These are phyloP conservation scores for Atrichornis clamosus DNA, from an alignment of 2,113 vertebrate genomes.

Conservation along the genomic window DNA sequence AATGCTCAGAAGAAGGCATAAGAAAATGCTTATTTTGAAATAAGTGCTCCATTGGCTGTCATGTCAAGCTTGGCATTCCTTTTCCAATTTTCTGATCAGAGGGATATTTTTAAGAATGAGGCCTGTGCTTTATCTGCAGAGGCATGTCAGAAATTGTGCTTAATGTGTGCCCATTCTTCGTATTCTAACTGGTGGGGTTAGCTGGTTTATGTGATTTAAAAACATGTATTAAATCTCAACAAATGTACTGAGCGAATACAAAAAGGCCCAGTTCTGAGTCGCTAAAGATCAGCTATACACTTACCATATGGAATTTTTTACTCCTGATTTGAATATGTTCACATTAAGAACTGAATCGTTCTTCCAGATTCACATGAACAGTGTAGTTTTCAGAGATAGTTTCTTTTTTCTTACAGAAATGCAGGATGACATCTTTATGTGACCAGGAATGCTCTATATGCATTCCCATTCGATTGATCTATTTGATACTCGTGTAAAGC, in stretches of 20 bases:
- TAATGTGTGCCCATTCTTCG: background rate
- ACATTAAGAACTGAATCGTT: background rate
- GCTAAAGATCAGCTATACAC: background rate
- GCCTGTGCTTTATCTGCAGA: background rate
- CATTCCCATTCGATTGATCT: background rate
- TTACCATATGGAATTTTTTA: background rate
- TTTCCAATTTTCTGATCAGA: background rate
- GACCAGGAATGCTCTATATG: background rate
- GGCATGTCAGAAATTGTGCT: background rate
- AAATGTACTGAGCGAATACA: background rate
- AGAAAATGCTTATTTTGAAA: background rate
- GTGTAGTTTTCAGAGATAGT: background rate
- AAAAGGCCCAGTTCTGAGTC: background rate
- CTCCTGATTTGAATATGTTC: background rate
- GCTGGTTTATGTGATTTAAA: background rate
- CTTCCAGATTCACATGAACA: background rate
- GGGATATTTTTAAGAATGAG: conserved; percentile 4
- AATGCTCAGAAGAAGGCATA: background rate
- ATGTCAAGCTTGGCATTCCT: background rate
- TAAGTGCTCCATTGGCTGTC: background rate
- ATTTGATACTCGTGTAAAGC: background rate
- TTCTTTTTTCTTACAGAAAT: background rate
- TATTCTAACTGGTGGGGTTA: background rate
- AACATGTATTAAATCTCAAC: background rate
- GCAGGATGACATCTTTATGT: background rate